Evolutionary conservation across 2,888 invertebrate species (phyloP), one percentile per base, ranked within the genome.

Genomic region (Drosophila fulvimacula): DNA sequence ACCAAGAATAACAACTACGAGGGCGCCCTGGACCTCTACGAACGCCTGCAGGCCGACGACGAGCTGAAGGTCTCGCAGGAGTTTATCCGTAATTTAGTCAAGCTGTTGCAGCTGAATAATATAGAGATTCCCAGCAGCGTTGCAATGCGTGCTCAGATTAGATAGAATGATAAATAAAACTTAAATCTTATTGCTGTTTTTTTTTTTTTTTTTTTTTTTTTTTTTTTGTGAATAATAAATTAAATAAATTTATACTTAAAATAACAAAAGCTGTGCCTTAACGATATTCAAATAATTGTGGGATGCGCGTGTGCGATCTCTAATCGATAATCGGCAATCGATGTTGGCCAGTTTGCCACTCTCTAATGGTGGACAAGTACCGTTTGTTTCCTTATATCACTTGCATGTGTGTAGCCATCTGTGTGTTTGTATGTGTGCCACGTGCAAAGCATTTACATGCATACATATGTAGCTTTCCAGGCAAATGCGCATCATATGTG

Each of bases 91-190:
- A 90, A 85, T 56, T 79, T 93, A 46, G 89, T 91, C 17, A 80
- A 88, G 62, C 79, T 93, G 42, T 82, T 93, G 30, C 80, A 89
- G 79, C 78, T 91, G 19, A 91, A 92, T 79, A 91, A 92, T 64
- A 58, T 92, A 11, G 83, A 91, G 49, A 82, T 93, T 71, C 92
- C 93, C 27, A 91, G 89, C 61, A 88, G 81, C 75, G 75, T 92
- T 55, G 91, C 92, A 19, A 62, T 92, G 62, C 88, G 91, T 60
- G 92, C 92, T 1, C 90, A 91, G 61, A 68, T 91, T 52, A 80
- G 83, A 73, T 90, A 86, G 58, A 21, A 48, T 24, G 5, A 32
- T 27, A 57, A 51, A 36, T 36, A 21, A 5, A 24, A 21, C 15
- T 30, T 4, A 7, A 39, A 39, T 15, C 30, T 15, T 13, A 44